Evolutionary conservation across 2,888 invertebrate species (phyloP).

Genomic region (Allolobophora icterica): DNA sequence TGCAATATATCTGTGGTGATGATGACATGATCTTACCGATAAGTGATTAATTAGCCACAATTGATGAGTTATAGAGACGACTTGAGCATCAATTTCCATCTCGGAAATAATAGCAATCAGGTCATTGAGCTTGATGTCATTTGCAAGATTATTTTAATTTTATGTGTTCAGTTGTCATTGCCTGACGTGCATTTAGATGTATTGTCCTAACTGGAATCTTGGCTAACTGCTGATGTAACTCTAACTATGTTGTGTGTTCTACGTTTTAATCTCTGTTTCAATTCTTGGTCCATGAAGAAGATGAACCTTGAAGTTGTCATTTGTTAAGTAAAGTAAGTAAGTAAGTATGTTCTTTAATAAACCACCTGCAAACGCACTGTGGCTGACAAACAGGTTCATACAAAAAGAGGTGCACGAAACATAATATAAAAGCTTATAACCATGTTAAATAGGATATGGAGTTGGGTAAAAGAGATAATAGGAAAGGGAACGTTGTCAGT

Average conservation of each 20-base stretch:
- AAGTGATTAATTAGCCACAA: background rate
- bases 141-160: background rate
- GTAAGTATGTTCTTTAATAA: too few species aligned
- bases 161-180: background rate
- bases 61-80: background rate
- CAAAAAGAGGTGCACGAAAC: too few species aligned
- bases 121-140: background rate
- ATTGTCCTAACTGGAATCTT: background rate
- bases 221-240: conserved; percentile 1
- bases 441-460: too few species aligned
- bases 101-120: background rate
- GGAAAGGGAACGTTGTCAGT: too few species aligned
- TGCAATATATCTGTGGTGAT: background rate
- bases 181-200: background rate
- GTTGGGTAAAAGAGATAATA: too few species aligned
- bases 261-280: background rate
- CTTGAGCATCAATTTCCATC: background rate
- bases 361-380: too few species aligned
- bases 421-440: too few species aligned
- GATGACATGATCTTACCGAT: background rate
- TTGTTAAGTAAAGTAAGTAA: too few species aligned
- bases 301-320: background rate
- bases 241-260: background rate
- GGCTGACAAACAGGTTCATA: too few species aligned
- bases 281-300: background rate